Evolutionary conservation across 2,797 vertebrate genomes (phyloP).

Genomic region (Mormyrops attenuatus): DNA sequence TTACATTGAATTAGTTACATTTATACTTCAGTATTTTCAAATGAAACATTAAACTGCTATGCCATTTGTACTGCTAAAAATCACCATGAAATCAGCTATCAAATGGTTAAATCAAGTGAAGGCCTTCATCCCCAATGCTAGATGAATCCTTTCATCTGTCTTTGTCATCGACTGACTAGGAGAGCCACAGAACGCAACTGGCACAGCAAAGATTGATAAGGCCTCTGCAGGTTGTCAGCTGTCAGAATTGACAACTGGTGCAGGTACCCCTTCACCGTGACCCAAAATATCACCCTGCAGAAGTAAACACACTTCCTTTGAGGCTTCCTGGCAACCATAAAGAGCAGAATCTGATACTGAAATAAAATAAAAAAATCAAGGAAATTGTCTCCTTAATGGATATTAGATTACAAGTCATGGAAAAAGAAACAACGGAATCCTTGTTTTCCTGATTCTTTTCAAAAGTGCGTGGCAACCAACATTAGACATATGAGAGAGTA

Average conservation of each 20-base stretch:
- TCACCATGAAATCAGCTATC: not conserved
- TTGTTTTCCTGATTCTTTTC: not conserved
- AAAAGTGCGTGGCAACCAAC: not conserved
- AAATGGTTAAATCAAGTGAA: not conserved
- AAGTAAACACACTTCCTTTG: not conserved
- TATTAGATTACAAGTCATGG: not conserved
- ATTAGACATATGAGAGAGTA: not conserved
- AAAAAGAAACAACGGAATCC: not conserved
- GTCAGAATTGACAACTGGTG: not conserved
- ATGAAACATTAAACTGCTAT: not conserved
- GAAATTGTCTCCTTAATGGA: not conserved
- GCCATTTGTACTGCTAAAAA: not conserved
- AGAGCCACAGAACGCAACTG: not conserved
- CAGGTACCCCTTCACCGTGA: not conserved
- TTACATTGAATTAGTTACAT: not conserved
- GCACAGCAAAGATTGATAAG: not conserved
- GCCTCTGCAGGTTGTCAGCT: not conserved
- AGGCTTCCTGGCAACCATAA: not conserved
- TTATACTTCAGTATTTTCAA: not conserved
- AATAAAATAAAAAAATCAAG: not conserved
- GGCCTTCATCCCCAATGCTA: not conserved
- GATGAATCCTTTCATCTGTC: not conserved
- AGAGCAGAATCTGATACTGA: not conserved
- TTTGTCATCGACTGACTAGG: not conserved
- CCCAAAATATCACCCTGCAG: not conserved